phyloP scores from a whole-genome alignment of 2,113 vertebrate species.

The Empidonax alnorum region DNA sequence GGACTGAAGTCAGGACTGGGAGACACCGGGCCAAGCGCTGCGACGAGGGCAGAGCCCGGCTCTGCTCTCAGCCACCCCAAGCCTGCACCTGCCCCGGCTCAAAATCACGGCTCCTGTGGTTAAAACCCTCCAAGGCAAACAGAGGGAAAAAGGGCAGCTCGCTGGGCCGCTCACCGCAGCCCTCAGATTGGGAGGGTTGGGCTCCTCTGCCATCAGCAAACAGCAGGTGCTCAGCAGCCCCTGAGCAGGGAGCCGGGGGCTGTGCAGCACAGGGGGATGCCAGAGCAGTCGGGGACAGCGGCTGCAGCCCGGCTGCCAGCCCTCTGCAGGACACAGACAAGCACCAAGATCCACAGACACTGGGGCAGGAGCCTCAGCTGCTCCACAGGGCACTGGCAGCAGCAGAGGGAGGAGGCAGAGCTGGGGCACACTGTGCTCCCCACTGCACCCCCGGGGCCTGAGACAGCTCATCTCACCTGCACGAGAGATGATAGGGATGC shows the following conservation, averaged over 20 bases:
- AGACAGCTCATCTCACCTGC: neutral
- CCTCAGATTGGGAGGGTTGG: neutral
- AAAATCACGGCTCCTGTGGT: neutral
- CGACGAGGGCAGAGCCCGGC: fast-evolving
- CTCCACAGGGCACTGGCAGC: fast-evolving
- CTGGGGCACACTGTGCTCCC: neutral
- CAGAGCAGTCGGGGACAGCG: neutral
- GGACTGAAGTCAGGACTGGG: neutral
- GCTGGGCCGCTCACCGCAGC: neutral
- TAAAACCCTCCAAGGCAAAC: neutral
- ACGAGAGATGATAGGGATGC: fast-evolving
- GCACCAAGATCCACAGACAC: fast-evolving
- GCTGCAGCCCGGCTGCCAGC: neutral
- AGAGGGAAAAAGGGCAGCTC: neutral
- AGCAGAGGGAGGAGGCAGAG: neutral
- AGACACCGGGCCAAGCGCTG: fast-evolving
- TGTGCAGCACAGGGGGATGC: fast-evolving
- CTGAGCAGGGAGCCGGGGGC: neutral
- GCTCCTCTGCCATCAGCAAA: neutral
- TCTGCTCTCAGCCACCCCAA: neutral
- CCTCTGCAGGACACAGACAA: neutral
- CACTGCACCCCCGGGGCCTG: neutral
- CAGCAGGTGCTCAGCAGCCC: neutral
- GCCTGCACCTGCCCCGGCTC: neutral
- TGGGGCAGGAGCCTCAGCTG: neutral